phyloP scores from a whole-genome alignment of 2,113 vertebrate genomes.

The Osmerus eperlanus region DNA sequence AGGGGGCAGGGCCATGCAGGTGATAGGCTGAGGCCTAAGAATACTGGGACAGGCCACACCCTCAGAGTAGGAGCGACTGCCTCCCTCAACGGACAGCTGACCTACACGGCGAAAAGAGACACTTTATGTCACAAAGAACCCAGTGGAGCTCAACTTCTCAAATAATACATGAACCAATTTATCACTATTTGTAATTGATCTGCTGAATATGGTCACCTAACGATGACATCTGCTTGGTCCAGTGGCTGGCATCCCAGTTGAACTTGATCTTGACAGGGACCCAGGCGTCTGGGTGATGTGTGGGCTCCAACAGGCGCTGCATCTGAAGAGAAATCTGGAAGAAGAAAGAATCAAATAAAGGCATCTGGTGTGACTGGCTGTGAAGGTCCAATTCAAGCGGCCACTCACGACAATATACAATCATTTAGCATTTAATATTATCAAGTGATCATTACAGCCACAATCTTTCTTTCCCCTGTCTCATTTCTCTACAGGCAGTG shows the following conservation, averaged over 20 bases:
- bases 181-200: neutral
- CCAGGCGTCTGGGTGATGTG: slow-evolving; percentile 75
- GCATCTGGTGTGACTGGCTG: too few relatives aligned
- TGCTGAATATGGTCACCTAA: slow-evolving; percentile 73
- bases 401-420: too few relatives aligned
- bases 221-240: slow-evolving; percentile 90
- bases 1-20: slow-evolving; percentile 72
- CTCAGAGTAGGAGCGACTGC: slow-evolving; percentile 73
- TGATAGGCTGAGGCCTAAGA: slow-evolving; percentile 74
- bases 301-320: slow-evolving; percentile 86
- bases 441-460: too few relatives aligned
- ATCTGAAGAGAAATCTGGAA: slow-evolving; percentile 93
- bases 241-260: slow-evolving; percentile 96
- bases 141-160: neutral
- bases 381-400: too few relatives aligned
- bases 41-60: slow-evolving; percentile 69
- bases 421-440: too few relatives aligned
- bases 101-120: slow-evolving; percentile 67
- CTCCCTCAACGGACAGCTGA: slow-evolving; percentile 82
- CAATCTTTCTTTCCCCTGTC: too few relatives aligned
- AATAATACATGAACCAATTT: neutral
- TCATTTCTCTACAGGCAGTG: too few relatives aligned
- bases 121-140: neutral
- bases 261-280: slow-evolving; percentile 91
- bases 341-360: slow-evolving; percentile 5